Base-by-base conservation (phyloP, 2,888 invertebrate genomes). In the Lepidocyrtoides sp. region DNA sequence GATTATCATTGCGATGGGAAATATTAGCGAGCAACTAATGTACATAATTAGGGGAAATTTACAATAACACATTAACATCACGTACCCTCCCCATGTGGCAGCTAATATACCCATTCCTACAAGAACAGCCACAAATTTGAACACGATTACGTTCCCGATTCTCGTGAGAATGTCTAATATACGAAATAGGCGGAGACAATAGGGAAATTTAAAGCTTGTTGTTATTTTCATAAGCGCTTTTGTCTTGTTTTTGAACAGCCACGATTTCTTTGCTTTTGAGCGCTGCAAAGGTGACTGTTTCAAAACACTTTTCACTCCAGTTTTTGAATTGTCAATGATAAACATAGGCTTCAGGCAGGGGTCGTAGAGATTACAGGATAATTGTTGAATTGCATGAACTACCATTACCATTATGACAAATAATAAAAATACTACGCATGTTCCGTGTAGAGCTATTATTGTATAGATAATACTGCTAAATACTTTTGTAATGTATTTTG, bases 101-200 rank as follows among this genome's bases (percentile, higher is more conserved):
- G 44, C 44, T 12, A 81, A 10, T 1, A 81, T 32, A 32, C 81
- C 81, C 81, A 81, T 57, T n/a, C 48, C 54, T 2, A 57, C 20
- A 3, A 81, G 10, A 32, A 57, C 57, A 7, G 2, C 0, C 1
- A 81, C 12, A 57, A 81, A 81, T 2, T 81, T 8, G 2, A 1
- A 17, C 0, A 26, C 14, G 51, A 77, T 14, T 1, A 26, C 1
- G n/a, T 51, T 26, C 0, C 77, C 77, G 5, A 26, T 26, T 44
- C 77, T 2, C 2, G 48, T 48, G 1, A 77, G 8, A 14, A 77
- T 77, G 5, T 23, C 29, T 20, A 77, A 12, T 7, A 26, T 77
- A 10, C 51, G 4, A 26, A 14, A 77, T 17, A 77, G 1, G 1
- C 10, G 48, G 14, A 48, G 14, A 26, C 77, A 77, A 0, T 23